Conservation (phyloP, 2,888 invertebrate species). For the Diplazon laetatorius region DNA sequence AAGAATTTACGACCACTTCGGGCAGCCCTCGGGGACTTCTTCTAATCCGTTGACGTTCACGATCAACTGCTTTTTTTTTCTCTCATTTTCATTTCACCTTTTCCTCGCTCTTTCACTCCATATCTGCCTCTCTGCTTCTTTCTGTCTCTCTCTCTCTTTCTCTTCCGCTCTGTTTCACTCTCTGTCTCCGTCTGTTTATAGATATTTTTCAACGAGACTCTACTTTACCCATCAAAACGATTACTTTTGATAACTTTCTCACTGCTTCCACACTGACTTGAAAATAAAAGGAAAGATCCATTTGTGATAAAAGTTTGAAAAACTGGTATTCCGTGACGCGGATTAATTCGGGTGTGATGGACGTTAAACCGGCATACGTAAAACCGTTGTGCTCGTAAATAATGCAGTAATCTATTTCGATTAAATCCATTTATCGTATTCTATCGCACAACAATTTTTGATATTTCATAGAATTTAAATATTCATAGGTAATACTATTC, state of each 20-base stretch:
- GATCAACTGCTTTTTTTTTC: constrained; percentile 53
- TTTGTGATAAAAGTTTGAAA: constrained; percentile 43
- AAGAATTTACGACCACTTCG: constrained; percentile 74
- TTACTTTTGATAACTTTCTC: constrained; percentile 30
- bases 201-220: constrained; percentile 47
- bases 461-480: too few relatives aligned
- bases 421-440: too few relatives aligned
- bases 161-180: constrained; percentile 23
- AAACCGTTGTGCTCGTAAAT: not conserved
- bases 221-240: constrained; percentile 3
- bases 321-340: not conserved
- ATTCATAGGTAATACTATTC: too few relatives aligned
- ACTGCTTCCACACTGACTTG: constrained; percentile 15
- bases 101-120: constrained; percentile 42
- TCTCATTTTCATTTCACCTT: constrained; percentile 42
- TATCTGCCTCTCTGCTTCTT: constrained; percentile 24
- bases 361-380: not conserved
- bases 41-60: constrained; percentile 67
- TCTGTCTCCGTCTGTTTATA: constrained; percentile 19
- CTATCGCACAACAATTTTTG: too few relatives aligned
- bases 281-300: constrained; percentile 37
- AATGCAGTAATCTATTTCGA: too few relatives aligned
- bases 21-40: constrained; percentile 56
- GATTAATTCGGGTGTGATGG: constrained; percentile 14
- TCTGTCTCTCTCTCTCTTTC: too few relatives aligned